Percentiles rank a stretch among this genome's conserved stretches.
phyloP scores from a whole-genome alignment of 1,140 invertebrate genomes.

The Meloidogyne floridensis region DNA sequence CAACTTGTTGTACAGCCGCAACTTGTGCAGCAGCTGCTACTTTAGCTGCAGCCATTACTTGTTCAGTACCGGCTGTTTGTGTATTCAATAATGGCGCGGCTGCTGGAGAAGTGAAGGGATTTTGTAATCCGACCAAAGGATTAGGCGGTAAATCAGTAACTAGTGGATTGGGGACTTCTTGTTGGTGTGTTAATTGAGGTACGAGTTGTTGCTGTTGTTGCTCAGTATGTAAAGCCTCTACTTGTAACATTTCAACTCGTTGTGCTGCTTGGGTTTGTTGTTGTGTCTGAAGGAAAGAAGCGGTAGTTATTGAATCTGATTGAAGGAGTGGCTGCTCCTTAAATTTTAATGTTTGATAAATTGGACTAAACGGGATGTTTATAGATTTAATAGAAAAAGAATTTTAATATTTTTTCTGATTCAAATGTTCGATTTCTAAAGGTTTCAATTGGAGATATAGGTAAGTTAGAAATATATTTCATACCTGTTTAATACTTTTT shows the following conservation, averaged over 20 bases:
- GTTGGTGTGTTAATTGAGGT: neutral
- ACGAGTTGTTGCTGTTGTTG: neutral
- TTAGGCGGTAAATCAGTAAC: conserved; percentile 5
- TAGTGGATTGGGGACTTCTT: neutral
- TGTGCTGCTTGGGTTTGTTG: neutral
- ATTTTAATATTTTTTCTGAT: no score
- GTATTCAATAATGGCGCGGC: conserved; percentile 22
- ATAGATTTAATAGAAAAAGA: neutral
- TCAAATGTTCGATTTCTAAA: no score
- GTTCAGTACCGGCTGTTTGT: conserved; percentile 27
- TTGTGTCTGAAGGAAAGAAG: neutral
- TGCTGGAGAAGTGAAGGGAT: conserved; percentile 4
- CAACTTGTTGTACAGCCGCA: conserved; percentile 26
- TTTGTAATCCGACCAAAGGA: conserved; percentile 1
- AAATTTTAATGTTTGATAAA: neutral
- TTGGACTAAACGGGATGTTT: neutral
- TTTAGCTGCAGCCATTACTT: conserved; percentile 32
- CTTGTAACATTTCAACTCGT: neutral
- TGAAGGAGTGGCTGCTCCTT: neutral
- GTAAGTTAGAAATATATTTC: neutral
- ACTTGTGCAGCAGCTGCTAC: conserved; percentile 33
- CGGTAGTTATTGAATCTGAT: neutral
- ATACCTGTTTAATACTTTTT: neutral
- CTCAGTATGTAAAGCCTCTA: neutral
- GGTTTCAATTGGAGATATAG: no score